A percentile compares a stretch with the other conserved stretches of the same genome.
Conservation (phyloP, 2,113 vertebrate genomes). For the Gopherus flavomarginatus region DNA sequence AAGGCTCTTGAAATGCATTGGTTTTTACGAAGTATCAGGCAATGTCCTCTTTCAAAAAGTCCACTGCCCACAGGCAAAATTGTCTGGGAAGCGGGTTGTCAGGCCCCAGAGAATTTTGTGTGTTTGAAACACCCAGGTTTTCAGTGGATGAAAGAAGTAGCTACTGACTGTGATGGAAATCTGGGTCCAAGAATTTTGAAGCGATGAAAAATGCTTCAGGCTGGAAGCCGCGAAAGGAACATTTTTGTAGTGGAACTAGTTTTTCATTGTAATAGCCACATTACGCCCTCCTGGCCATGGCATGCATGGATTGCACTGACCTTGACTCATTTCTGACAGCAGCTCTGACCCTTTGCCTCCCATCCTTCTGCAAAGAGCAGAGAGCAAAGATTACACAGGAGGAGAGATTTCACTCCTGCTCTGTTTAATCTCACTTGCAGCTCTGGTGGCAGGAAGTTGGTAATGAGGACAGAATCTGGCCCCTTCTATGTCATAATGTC, state of each 20-base stretch:
- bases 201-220: background rate
- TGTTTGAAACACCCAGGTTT: background rate
- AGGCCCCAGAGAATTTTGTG: background rate
- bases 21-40: background rate
- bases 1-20: background rate
- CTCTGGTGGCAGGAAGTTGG: background rate
- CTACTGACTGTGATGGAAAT: background rate
- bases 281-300: background rate
- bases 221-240: background rate
- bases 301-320: background rate
- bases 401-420: background rate
- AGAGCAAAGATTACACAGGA: background rate
- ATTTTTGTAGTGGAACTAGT: background rate
- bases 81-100: background rate
- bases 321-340: background rate
- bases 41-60: background rate
- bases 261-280: background rate
- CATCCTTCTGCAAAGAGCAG: background rate
- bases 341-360: background rate
- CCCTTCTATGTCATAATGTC: background rate
- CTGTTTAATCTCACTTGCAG: background rate
- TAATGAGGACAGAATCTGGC: background rate
- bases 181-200: background rate
- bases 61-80: too few relatives aligned
- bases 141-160: background rate